Percentiles rank a stretch among this genome's conserved stretches.
These are phyloP conservation scores for Nemotelus nigrinus DNA, from an alignment of 2,888 invertebrate species.

Conservation along the genomic window DNA sequence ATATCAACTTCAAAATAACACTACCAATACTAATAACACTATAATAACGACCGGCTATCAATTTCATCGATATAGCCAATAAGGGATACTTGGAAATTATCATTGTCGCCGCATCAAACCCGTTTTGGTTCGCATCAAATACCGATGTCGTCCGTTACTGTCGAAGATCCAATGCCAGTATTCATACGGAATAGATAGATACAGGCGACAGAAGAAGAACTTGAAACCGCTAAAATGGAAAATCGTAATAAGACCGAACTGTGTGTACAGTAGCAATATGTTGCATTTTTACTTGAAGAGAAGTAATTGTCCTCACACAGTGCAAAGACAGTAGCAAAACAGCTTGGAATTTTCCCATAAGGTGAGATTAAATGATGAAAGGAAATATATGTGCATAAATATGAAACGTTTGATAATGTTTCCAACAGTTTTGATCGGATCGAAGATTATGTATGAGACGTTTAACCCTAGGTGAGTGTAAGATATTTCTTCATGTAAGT, in stretches of 20 bases:
- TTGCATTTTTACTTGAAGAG: no score
- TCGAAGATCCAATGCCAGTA: no score
- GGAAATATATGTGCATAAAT: no score
- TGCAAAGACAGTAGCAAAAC: background rate
- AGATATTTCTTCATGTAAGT: no score
- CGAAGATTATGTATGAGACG: no score
- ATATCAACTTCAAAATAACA: slow-evolving; percentile 1
- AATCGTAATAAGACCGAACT: slow-evolving; percentile 22
- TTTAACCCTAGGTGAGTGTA: no score
- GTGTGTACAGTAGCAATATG: slow-evolving; percentile 2
- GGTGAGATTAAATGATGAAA: slow-evolving; percentile 6
- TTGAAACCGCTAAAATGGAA: slow-evolving; percentile 33
- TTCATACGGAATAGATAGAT: background rate
- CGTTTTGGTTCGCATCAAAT: slow-evolving; percentile 30
- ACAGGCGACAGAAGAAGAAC: slow-evolving; percentile 1
- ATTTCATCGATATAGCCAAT: slow-evolving; percentile 34
- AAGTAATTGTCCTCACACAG: no score
- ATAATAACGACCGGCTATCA: slow-evolving; percentile 26
- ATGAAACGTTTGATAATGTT: no score
- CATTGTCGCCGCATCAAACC: slow-evolving; percentile 27
- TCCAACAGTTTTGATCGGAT: no score
- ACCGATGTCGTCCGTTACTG: background rate
- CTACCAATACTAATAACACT: slow-evolving; percentile 8
- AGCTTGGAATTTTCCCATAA: slow-evolving; percentile 31
- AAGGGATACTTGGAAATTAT: slow-evolving; percentile 29